Percentiles rank a stretch among this genome's conserved stretches.
These are phyloP conservation scores for Dendronephthya gigantea DNA, from an alignment of 64 coral and sea anemone genomes.

Conservation along the genomic window DNA sequence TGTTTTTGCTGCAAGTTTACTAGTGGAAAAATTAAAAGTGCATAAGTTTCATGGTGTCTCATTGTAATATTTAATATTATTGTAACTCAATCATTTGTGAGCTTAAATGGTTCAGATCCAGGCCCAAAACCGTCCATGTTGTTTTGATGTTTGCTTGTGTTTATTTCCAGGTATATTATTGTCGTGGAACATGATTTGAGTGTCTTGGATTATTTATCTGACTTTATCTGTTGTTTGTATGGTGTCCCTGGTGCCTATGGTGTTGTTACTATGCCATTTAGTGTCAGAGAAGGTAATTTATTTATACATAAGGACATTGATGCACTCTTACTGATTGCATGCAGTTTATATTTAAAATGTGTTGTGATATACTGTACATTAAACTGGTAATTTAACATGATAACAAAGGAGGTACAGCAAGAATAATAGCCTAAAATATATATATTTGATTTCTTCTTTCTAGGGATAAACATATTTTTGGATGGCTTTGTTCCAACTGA, in stretches of 20 bases:
- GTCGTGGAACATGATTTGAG: slow-evolving; percentile 99
- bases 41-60: no score
- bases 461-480: slow-evolving; percentile 98
- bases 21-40: no score
- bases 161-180: slow-evolving; percentile 77
- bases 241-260: slow-evolving; percentile 83
- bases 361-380: no score
- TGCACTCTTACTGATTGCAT: no score
- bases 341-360: no score
- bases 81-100: neutral
- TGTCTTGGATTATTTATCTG: slow-evolving; percentile 90
- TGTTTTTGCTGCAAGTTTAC: no score
- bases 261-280: slow-evolving; percentile 91
- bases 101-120: no score
- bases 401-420: no score
- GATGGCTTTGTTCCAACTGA: slow-evolving; percentile 99
- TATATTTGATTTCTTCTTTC: neutral
- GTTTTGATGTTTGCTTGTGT: neutral
- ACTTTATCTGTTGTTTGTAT: slow-evolving; percentile 98
- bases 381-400: no score
- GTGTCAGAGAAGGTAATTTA: slow-evolving; percentile 82
- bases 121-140: no score
- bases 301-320: no score
- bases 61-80: neutral
- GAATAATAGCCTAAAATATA: no score